Evolutionary conservation across 1,140 invertebrate species (phyloP).

Genomic region (Drosophila ironensis): DNA sequence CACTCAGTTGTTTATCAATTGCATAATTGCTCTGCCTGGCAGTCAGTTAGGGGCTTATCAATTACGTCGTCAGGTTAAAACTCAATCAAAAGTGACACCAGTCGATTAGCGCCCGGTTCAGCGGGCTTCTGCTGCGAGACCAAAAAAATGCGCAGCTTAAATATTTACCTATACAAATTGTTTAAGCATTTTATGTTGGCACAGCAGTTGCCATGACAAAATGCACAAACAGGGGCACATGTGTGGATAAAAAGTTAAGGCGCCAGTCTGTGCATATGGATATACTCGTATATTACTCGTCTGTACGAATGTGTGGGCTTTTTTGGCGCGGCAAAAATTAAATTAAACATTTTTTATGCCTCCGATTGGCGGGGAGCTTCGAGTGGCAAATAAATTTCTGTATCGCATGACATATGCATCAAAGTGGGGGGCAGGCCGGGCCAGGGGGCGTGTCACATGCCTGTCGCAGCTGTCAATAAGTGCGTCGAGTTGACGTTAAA

Average conservation of each 20-base stretch:
- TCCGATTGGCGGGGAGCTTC: constrained; percentile 10
- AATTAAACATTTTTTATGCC: constrained; percentile 78
- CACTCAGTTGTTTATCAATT: constrained; percentile 13
- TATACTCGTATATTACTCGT: not conserved
- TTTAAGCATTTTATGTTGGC: constrained; percentile 77
- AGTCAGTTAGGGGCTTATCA: constrained; percentile 43
- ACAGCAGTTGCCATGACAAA: constrained; percentile 65
- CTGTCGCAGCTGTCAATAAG: constrained; percentile 77
- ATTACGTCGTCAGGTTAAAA: constrained; percentile 50
- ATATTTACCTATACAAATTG: constrained; percentile 72
- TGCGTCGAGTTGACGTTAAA: constrained; percentile 74
- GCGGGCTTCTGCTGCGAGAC: too few relatives aligned
- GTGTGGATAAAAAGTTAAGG: constrained; percentile 14
- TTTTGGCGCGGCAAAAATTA: constrained; percentile 57
- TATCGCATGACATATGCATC: constrained; percentile 79
- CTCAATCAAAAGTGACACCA: constrained; percentile 63
- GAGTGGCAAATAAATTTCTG: constrained; percentile 68
- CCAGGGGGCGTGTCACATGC: constrained; percentile 22
- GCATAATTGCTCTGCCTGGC: not conserved
- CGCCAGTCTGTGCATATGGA: not conserved
- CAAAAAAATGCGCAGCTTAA: constrained; percentile 18
- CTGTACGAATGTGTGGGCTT: too few relatives aligned
- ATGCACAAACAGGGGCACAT: constrained; percentile 4
- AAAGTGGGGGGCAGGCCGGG: constrained; percentile 25
- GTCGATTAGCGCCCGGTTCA: constrained; percentile 54